phyloP scores from a whole-genome alignment of 2,797 vertebrate species.

The Iguana delicatissima region DNA sequence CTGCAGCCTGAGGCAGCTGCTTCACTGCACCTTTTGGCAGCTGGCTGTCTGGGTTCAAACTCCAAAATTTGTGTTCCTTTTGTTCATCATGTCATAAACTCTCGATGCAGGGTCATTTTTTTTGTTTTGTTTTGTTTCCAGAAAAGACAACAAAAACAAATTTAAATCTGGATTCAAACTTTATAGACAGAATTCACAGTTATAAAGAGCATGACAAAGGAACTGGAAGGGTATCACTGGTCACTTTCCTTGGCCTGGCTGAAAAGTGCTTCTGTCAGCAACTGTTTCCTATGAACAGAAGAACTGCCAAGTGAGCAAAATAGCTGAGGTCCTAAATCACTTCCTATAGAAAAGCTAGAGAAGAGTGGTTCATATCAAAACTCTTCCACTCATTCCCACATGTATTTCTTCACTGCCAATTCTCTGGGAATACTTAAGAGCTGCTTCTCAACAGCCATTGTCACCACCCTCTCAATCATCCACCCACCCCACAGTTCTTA shows the following conservation, averaged over 20 bases:
- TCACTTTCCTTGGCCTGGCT: not conserved
- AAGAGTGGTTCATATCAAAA: not conserved
- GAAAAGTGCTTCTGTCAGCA: slow-evolving; percentile 12
- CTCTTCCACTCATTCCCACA: not conserved
- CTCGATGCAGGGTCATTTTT: not conserved
- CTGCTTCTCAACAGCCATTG: not conserved
- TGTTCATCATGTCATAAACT: not conserved
- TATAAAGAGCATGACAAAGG: too few relatives aligned
- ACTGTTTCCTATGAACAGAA: not conserved
- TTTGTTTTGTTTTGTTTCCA: too few relatives aligned
- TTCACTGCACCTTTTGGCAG: too few relatives aligned
- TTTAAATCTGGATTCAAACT: not conserved
- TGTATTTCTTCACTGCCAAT: not conserved
- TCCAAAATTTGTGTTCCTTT: not conserved
- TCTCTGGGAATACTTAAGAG: slow-evolving; percentile 1
- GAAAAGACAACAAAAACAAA: not conserved
- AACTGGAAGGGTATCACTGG: not conserved
- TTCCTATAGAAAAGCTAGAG: slow-evolving; percentile 12
- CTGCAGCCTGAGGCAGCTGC: too few relatives aligned
- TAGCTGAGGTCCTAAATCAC: not conserved
- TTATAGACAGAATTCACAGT: not conserved
- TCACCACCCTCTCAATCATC: not conserved
- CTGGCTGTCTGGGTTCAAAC: not conserved
- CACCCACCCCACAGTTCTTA: not conserved
- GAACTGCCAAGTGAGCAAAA: slow-evolving; percentile 18